These are phyloP conservation scores for Podarcis muralis DNA, from an alignment of 2,113 vertebrate genomes.

Conservation along the genomic window DNA sequence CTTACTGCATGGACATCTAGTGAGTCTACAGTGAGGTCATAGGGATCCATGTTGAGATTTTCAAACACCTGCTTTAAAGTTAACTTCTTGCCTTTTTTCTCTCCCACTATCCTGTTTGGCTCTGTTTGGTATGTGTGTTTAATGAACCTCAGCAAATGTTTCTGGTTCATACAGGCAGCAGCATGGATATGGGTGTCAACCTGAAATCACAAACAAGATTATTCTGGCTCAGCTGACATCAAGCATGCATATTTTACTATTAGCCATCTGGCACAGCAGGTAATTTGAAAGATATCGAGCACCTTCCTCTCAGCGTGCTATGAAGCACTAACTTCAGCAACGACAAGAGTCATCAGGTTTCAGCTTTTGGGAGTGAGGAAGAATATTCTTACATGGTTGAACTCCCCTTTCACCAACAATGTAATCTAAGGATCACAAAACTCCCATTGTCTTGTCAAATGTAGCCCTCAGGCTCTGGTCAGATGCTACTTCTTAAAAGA, in stretches of 20 bases:
- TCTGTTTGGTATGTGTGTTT: slow-evolving; percentile 90
- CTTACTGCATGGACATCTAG: slow-evolving; percentile 97
- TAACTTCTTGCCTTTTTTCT: slow-evolving; percentile 83
- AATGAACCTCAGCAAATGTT: slow-evolving; percentile 93
- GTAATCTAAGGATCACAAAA: background rate
- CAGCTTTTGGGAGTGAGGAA: background rate
- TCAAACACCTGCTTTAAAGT: slow-evolving; percentile 90
- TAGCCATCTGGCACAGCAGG: background rate
- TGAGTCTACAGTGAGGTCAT: slow-evolving; percentile 96
- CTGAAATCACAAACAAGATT: slow-evolving; percentile 72
- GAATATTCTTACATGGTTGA: background rate
- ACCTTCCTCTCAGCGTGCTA: background rate
- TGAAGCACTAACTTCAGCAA: background rate
- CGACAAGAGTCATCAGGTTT: background rate
- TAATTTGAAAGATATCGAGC: slow-evolving; percentile 11
- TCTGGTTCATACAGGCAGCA: slow-evolving; percentile 98
- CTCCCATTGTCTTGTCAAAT: background rate
- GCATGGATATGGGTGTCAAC: slow-evolving; percentile 98
- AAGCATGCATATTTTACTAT: background rate
- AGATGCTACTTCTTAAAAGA: background rate
- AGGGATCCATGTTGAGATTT: slow-evolving; percentile 92
- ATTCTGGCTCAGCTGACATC: background rate
- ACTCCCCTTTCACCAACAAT: background rate
- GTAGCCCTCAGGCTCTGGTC: background rate
- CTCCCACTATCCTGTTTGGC: slow-evolving; percentile 82